Conservation (phyloP, 2,888 invertebrate species). For the Scrobipalpa costella region DNA sequence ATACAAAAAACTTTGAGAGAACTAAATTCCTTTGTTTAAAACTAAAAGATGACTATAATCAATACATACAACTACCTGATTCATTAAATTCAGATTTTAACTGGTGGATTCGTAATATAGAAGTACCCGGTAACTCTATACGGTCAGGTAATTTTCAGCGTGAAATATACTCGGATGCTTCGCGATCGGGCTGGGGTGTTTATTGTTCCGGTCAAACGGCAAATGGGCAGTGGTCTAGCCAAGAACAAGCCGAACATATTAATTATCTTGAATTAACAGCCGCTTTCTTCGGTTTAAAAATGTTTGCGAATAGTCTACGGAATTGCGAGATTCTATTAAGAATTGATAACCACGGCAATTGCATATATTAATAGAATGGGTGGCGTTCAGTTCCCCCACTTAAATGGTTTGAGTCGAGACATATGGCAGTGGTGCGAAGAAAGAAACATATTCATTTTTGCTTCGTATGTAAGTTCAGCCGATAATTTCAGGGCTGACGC, state of each 20-base stretch:
- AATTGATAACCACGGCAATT: slow-evolving; percentile 2
- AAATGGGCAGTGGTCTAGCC: not conserved
- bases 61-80: slow-evolving; percentile 5
- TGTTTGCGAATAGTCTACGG: not conserved
- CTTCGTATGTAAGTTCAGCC: slow-evolving; percentile 39
- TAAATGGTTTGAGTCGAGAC: not conserved
- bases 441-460: slow-evolving; percentile 32
- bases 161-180: slow-evolving; percentile 10
- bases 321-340: slow-evolving; percentile 6
- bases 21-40: not conserved
- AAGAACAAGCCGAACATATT: slow-evolving; percentile 4
- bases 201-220: slow-evolving; percentile 6
- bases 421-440: slow-evolving; percentile 17
- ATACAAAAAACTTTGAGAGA: slow-evolving; percentile 19
- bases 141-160: not conserved
- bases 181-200: not conserved
- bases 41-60: slow-evolving; percentile 8
- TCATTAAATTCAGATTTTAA: slow-evolving; percentile 7
- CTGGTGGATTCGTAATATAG: slow-evolving; percentile 17
- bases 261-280: slow-evolving; percentile 10
- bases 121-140: not conserved
- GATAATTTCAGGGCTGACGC: slow-evolving; percentile 38
- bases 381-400: not conserved
- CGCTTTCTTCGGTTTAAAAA: slow-evolving; percentile 8
- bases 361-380: slow-evolving; percentile 6